These are phyloP conservation scores for Sarcophaga bullata DNA, from an alignment of 1,140 invertebrate species.

Conservation along the genomic window DNA sequence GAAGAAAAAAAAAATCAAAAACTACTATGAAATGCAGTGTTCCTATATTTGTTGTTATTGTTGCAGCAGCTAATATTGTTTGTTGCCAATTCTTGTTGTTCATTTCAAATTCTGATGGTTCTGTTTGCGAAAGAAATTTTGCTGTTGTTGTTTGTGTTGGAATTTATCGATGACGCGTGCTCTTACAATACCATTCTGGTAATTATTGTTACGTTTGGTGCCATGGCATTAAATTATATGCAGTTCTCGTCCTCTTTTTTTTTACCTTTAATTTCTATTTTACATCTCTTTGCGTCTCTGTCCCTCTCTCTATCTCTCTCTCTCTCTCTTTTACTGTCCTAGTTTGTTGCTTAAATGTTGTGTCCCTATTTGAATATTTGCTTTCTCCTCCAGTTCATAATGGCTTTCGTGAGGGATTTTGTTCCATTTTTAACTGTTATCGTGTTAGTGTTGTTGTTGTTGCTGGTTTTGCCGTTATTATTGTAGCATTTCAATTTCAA, in stretches of 20 bases:
- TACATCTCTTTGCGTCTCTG: not conserved
- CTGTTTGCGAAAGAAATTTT: too few species aligned
- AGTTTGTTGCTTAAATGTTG: too few species aligned
- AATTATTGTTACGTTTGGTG: not conserved
- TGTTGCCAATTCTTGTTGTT: too few species aligned
- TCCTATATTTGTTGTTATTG: too few species aligned
- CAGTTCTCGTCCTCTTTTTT: not conserved
- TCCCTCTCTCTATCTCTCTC: not conserved
- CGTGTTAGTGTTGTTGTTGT: not conserved
- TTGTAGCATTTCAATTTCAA: not conserved
- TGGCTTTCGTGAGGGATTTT: not conserved
- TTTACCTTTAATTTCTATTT: not conserved
- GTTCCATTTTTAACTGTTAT: not conserved
- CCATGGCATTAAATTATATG: not conserved
- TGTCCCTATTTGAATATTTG: not conserved
- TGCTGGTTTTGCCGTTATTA: not conserved
- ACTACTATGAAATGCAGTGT: too few species aligned
- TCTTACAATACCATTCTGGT: not conserved
- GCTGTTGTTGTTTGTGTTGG: not conserved
- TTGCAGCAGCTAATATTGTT: too few species aligned
- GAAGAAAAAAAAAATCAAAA: too few species aligned
- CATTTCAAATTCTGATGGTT: too few species aligned
- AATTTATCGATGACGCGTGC: conserved; percentile 20
- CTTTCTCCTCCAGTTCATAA: too few species aligned
- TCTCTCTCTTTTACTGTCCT: too few species aligned